Evolutionary conservation across 92 coral and sea anemone genomes (phyloP), one percentile per base, ranked within the genome.

Genomic region (Phenganax subtilis): DNA sequence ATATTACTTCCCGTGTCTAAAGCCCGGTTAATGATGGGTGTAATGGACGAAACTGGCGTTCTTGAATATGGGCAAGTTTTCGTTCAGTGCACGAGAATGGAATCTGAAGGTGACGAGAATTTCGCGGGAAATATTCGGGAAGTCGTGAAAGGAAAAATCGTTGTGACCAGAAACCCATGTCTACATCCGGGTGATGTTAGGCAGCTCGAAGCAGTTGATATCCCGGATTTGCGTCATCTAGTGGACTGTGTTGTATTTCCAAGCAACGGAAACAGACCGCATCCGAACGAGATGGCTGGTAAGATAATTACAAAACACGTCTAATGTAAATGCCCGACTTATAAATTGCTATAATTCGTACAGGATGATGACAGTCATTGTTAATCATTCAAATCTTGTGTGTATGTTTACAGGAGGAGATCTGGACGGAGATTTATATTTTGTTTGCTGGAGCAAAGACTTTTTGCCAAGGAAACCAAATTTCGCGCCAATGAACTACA

Each of bases 151-250:
- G 96, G 93, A 30, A 87, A 85, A 51, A 93, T 93, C 81, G 93
- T 89, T 74, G 91, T 93, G 55, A 93, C 93, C 81, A 93, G 92
- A 78, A 93, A 93, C 57, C 97, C 97, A 0, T 93, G 97, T 58
- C 89, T 93, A 80, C 97, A 93, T 74, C 93, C 96, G 85, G 97
- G 97, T 69, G 97, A 93, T 72, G 90, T 93, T 88, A 92, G 97
- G 68, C 90, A 84, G 55, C 89, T 93, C 76, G 77, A 93, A 56
- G 97, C 97, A 7, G 97, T 93, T 53, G 97, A 93, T 62, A 81
- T 85, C 66, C 54, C 80, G 67, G 90, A 86, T 5, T 85, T 93
- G 25, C 85, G 92, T 62, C 97, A 93, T 80, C 88, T 93, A 12
- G 91, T 87, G 57, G 97, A 93, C 81, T 92, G 96, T 87, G 71